Percentiles rank a stretch among this genome's conserved stretches.
These are phyloP conservation scores for Seladonia tumulorum DNA, from an alignment of 2,888 invertebrate species.

Conservation along the genomic window DNA sequence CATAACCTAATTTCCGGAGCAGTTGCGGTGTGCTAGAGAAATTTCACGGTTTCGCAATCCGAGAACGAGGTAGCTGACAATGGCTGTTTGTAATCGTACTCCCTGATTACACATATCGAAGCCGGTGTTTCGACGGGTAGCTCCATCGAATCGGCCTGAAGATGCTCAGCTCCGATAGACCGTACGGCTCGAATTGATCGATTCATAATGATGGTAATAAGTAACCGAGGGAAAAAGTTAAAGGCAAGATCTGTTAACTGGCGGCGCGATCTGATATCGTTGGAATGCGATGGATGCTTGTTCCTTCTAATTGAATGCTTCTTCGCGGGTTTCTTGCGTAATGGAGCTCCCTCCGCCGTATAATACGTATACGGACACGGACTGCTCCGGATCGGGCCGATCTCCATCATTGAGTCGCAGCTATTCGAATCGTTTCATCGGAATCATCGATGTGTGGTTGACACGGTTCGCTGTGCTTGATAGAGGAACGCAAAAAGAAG, in stretches of 20 bases:
- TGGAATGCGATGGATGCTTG: conserved; percentile 11
- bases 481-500: conserved; percentile 21
- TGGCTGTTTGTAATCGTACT: background rate
- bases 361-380: background rate
- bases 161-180: conserved; percentile 4
- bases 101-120: background rate
- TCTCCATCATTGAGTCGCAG: conserved; percentile 16
- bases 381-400: conserved; percentile 11
- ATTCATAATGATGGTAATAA: conserved; percentile 18
- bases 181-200: background rate
- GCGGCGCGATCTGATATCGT: background rate
- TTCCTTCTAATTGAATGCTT: conserved; percentile 14
- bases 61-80: background rate
- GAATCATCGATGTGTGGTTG: conserved; percentile 30
- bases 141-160: background rate
- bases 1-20: background rate
- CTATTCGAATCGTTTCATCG: conserved; percentile 37
- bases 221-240: conserved; percentile 9
- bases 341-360: background rate
- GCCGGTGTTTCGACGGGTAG: background rate
- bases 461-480: conserved; percentile 16
- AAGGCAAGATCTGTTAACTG: conserved; percentile 5
- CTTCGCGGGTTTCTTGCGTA: background rate
- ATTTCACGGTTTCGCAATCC: background rate
- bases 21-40: background rate